Evolutionary conservation across 2,888 invertebrate species (phyloP).

Genomic region (Pheosia tremula): DNA sequence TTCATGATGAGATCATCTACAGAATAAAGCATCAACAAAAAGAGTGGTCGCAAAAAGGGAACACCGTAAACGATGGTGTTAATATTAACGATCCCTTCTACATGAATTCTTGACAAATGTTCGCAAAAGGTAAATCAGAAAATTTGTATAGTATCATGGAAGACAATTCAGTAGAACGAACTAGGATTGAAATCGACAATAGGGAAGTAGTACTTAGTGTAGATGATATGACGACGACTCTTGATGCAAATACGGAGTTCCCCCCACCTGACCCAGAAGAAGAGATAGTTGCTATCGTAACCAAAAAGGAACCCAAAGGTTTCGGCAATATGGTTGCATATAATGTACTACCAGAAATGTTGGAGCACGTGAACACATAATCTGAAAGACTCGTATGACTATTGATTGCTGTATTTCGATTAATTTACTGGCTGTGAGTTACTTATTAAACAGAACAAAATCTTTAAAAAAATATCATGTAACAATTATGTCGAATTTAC

Average conservation of each 20-base stretch:
- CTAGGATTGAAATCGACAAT: conserved; percentile 78
- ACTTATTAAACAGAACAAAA: conserved; percentile 18
- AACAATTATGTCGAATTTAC: conserved; percentile 51
- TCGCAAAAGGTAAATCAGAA: conserved; percentile 79
- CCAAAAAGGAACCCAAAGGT: conserved; percentile 78
- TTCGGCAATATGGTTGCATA: conserved; percentile 82
- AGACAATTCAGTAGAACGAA: conserved; percentile 75
- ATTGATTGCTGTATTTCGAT: conserved; percentile 33
- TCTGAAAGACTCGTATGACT: conserved; percentile 42
- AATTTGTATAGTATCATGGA: conserved; percentile 85
- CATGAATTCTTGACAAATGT: conserved; percentile 90
- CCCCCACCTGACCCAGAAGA: conserved; percentile 76
- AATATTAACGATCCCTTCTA: conserved; percentile 87
- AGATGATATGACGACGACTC: conserved; percentile 74
- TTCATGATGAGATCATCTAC: conserved; percentile 94
- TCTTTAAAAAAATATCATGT: conserved; percentile 41
- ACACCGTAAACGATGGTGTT: conserved; percentile 87
- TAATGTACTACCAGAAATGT: conserved; percentile 80
- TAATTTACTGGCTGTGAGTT: conserved; percentile 61
- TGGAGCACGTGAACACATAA: conserved; percentile 75
- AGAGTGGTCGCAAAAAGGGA: conserved; percentile 85
- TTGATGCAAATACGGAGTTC: conserved; percentile 64
- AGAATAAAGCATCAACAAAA: conserved; percentile 89
- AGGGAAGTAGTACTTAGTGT: conserved; percentile 79
- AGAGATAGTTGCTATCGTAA: conserved; percentile 80